Percentiles rank a stretch among this genome's conserved stretches.
Evolutionary conservation across 2,113 vertebrate genomes (phyloP).

Genomic region (Poeciliopsis occidentalis): DNA sequence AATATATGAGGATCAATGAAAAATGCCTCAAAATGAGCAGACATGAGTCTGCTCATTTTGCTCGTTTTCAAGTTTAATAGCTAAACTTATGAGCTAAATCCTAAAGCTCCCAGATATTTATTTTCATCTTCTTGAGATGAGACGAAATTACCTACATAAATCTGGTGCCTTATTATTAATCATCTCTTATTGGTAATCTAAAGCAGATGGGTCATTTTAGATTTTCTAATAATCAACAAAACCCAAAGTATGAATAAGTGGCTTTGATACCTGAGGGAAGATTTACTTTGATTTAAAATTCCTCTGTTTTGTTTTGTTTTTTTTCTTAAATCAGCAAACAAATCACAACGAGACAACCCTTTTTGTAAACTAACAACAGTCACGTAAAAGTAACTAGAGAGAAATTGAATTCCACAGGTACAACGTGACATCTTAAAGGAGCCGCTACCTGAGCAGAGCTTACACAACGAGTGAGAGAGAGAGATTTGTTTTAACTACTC

Average conservation of each 20-base stretch:
- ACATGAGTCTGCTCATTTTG: background rate
- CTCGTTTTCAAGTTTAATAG: background rate
- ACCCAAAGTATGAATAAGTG: slow-evolving; percentile 33
- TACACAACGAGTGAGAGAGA: slow-evolving; percentile 54
- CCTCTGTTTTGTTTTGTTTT: background rate
- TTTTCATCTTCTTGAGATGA: background rate
- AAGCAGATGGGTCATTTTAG: slow-evolving; percentile 1
- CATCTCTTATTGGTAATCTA: background rate
- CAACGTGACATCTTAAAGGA: slow-evolving; percentile 72
- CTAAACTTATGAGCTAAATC: background rate
- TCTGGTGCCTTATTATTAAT: background rate
- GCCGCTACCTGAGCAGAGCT: slow-evolving; percentile 78
- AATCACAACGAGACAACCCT: slow-evolving; percentile 14
- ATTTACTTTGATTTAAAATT: slow-evolving; percentile 33
- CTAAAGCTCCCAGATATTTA: background rate
- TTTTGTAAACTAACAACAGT: slow-evolving; percentile 34
- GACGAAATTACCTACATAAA: background rate
- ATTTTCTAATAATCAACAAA: slow-evolving; percentile 2
- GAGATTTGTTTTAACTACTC: slow-evolving; percentile 47
- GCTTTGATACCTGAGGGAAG: slow-evolving; percentile 71
- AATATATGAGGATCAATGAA: no score
- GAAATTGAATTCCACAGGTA: slow-evolving; percentile 51
- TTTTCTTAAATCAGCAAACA: slow-evolving; percentile 21
- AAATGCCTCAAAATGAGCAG: no score
- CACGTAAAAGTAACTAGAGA: slow-evolving; percentile 52